These are phyloP conservation scores for Eumerus sabulonum DNA, from an alignment of 2,888 invertebrate species.

Conservation along the genomic window DNA sequence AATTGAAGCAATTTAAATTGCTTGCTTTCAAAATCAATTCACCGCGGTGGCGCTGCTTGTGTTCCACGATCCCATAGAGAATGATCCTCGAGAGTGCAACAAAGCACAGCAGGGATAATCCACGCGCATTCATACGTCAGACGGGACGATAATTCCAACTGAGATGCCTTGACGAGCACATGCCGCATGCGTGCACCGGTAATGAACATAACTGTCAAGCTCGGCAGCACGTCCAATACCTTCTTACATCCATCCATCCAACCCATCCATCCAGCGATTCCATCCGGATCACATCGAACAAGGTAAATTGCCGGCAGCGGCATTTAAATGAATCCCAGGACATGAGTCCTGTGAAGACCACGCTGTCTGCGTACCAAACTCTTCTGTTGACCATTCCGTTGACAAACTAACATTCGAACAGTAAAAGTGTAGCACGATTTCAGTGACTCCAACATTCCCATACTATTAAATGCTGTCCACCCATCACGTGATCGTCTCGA, in stretches of 20 bases:
- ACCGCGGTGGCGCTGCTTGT: slow-evolving; percentile 38
- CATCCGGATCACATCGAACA: slow-evolving; percentile 6
- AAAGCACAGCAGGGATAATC: neutral
- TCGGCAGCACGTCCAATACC: slow-evolving; percentile 1
- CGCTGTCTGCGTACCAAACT: slow-evolving; percentile 13
- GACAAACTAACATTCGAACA: slow-evolving; percentile 48
- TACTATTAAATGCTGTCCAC: slow-evolving; percentile 50
- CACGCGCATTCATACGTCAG: slow-evolving; percentile 22
- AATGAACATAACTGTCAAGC: slow-evolving; percentile 48
- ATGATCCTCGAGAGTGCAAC: neutral
- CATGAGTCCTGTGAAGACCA: slow-evolving; percentile 30
- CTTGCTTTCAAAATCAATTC: slow-evolving; percentile 35
- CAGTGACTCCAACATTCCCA: slow-evolving; percentile 9
- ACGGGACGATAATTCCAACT: slow-evolving; percentile 16
- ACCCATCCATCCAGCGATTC: too few species aligned
- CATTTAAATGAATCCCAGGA: slow-evolving; percentile 48
- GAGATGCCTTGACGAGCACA: neutral
- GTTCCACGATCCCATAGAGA: neutral
- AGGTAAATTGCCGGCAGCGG: slow-evolving; percentile 37
- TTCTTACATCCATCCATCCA: too few species aligned
- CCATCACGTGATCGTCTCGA: slow-evolving; percentile 18
- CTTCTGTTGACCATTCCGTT: slow-evolving; percentile 41
- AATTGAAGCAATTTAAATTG: slow-evolving; percentile 62
- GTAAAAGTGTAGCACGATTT: slow-evolving; percentile 58
- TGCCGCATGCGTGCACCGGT: slow-evolving; percentile 1